Conservation (phyloP, 2,113 vertebrate species). For the Haemorhous mexicanus region DNA sequence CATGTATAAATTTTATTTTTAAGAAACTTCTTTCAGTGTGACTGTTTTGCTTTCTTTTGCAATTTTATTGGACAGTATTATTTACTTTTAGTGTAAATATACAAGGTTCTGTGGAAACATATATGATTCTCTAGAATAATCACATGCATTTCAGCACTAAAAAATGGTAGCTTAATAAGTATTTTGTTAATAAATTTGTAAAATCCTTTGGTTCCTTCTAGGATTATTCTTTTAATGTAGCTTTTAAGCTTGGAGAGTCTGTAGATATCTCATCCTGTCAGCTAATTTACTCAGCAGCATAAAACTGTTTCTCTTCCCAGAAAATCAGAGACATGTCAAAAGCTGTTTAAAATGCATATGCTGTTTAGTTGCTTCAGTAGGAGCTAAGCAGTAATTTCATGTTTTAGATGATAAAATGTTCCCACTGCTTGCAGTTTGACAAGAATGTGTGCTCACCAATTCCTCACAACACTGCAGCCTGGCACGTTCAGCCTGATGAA, state of each 20-base stretch:
- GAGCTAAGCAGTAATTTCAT: background rate
- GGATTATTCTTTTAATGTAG: background rate
- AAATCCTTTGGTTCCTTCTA: background rate
- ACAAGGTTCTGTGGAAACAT: background rate
- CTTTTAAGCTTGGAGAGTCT: background rate
- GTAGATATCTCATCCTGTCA: background rate
- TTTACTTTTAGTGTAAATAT: background rate
- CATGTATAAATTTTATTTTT: background rate
- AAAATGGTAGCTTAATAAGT: background rate
- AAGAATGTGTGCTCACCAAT: background rate
- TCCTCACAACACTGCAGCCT: background rate
- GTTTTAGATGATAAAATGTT: background rate
- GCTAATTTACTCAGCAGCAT: background rate
- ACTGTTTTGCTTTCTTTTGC: background rate
- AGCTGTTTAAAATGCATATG: background rate
- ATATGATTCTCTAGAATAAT: background rate
- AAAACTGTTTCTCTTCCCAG: background rate
- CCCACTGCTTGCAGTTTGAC: background rate
- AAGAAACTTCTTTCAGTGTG: background rate
- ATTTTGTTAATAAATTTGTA: background rate
- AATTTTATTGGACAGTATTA: background rate
- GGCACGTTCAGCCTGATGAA: background rate
- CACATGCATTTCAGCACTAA: background rate
- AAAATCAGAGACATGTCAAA: background rate
- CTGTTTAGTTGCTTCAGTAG: background rate